Conservation (phyloP, 2,113 vertebrate species). For the Callorhinus ursinus region DNA sequence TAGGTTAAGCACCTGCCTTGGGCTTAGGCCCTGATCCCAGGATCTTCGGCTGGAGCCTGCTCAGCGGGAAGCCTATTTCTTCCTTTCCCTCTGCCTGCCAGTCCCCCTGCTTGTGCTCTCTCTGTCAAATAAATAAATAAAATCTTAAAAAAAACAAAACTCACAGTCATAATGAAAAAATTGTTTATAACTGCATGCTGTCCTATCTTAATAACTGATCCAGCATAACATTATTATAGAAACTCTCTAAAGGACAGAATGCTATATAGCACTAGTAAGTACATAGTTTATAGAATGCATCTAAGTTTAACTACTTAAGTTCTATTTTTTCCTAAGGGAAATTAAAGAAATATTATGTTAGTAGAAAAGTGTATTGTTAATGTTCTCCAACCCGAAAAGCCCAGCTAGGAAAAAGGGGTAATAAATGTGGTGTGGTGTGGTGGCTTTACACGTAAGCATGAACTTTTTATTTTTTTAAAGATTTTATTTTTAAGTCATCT, state of each 20-base stretch:
- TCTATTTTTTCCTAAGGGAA: neutral
- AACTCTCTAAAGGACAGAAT: neutral
- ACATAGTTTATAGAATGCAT: neutral
- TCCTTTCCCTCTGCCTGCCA: neutral
- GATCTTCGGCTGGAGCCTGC: neutral
- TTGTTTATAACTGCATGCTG: neutral
- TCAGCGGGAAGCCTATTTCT: neutral
- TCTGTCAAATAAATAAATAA: neutral
- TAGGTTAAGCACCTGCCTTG: neutral
- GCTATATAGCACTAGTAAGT: neutral
- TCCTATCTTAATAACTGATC: neutral
- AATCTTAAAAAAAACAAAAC: neutral
- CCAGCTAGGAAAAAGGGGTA: neutral
- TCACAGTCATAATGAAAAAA: neutral
- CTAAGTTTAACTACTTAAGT: neutral
- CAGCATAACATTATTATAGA: neutral
- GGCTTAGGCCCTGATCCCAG: no score
- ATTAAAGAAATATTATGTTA: neutral
- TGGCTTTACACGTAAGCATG: neutral
- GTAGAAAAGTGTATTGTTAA: neutral
- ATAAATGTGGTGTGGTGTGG: no score
- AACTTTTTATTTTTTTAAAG: neutral
- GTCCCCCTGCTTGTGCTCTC: neutral
- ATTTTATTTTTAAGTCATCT: neutral
- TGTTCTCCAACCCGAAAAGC: neutral